phyloP scores from a whole-genome alignment of 2,113 vertebrate species.

The Serinus canaria region DNA sequence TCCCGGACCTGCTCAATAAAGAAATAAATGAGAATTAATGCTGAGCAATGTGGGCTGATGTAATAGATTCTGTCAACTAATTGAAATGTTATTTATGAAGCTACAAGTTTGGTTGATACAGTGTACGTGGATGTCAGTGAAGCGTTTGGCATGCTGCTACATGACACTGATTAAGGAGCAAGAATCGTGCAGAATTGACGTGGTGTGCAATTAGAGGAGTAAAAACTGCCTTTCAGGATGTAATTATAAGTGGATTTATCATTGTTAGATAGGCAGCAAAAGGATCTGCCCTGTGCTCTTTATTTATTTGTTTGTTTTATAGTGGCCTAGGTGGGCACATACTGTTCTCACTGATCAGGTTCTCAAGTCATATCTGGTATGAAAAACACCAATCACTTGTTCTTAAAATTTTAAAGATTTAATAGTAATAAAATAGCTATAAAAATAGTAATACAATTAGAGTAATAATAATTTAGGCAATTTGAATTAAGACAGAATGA shows the following conservation, averaged over 20 bases:
- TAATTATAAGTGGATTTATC: conserved; percentile 7
- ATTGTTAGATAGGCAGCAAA: neutral
- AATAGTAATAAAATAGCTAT: too few relatives aligned
- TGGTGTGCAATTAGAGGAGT: neutral
- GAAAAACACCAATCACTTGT: too few relatives aligned
- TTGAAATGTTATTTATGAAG: conserved; percentile 51
- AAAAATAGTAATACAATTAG: too few relatives aligned
- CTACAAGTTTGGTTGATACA: neutral
- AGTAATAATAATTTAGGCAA: too few relatives aligned
- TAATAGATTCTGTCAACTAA: conserved; percentile 49
- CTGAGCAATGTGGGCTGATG: conserved; percentile 6
- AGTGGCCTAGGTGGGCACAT: neutral
- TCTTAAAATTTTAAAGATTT: too few relatives aligned
- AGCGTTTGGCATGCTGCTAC: conserved; percentile 1
- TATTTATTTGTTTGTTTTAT: neutral
- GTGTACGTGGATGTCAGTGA: neutral
- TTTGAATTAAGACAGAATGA: too few relatives aligned
- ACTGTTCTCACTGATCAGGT: neutral
- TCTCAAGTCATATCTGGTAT: neutral
- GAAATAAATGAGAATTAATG: conserved; percentile 35
- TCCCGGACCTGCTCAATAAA: neutral
- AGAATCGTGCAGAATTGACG: neutral
- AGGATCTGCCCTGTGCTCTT: neutral
- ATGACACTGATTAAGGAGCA: conserved; percentile 22
- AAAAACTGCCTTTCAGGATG: conserved; percentile 12